Conservation (phyloP, 2,888 invertebrate species). For the Ceraclea dissimilis region DNA sequence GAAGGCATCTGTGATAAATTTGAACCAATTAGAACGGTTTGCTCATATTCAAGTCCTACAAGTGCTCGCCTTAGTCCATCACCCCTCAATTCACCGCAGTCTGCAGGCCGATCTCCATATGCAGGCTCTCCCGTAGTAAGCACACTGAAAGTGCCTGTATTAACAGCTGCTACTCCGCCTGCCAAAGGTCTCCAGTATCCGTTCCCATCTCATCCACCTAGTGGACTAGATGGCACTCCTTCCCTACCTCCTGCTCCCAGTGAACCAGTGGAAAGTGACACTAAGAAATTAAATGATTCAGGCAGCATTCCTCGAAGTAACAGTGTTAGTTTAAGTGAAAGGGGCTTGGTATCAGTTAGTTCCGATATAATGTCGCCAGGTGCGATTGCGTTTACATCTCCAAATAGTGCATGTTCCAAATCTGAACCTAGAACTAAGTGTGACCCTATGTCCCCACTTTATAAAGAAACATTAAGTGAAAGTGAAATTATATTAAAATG, state of each 20-base stretch:
- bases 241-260: slow-evolving; percentile 33
- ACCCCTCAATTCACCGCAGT: slow-evolving; percentile 23
- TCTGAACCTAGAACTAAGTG: slow-evolving; percentile 19
- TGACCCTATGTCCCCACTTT: slow-evolving; percentile 17
- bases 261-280: slow-evolving; percentile 24
- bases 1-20: slow-evolving; percentile 82
- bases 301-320: slow-evolving; percentile 24
- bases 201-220: slow-evolving; percentile 70
- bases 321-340: slow-evolving; percentile 18
- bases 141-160: slow-evolving; percentile 26
- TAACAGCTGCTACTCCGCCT: slow-evolving; percentile 16
- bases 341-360: slow-evolving; percentile 20
- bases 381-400: slow-evolving; percentile 8
- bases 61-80: slow-evolving; percentile 23
- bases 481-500: slow-evolving; percentile 24
- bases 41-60: slow-evolving; percentile 27
- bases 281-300: slow-evolving; percentile 16
- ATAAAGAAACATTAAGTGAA: slow-evolving; percentile 17
- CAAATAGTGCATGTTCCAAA: slow-evolving; percentile 15
- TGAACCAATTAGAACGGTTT: slow-evolving; percentile 43
- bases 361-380: slow-evolving; percentile 12
- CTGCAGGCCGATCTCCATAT: slow-evolving; percentile 26
- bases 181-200: slow-evolving; percentile 64
- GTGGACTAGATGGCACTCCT: slow-evolving; percentile 32
- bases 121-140: slow-evolving; percentile 21